Evolutionary conservation across 2,888 invertebrate species (phyloP).

Genomic region (Holacanthella duospinosa): DNA sequence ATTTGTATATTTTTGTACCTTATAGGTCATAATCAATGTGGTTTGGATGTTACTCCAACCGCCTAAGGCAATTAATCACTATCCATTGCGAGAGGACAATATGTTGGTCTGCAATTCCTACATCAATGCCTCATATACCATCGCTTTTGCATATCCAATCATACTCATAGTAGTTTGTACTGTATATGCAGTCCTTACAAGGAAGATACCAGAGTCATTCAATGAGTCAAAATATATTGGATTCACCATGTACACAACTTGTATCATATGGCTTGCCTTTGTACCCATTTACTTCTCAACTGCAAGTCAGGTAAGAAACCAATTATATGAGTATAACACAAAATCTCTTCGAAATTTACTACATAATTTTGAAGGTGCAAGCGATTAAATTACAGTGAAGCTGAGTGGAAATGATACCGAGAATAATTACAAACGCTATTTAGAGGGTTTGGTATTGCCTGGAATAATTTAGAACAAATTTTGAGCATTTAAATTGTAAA

Average conservation of each 20-base stretch:
- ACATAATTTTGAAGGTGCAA: background rate
- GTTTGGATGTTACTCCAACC: constrained; percentile 88
- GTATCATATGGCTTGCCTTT: constrained; percentile 96
- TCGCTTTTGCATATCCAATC: constrained; percentile 47
- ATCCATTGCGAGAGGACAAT: constrained; percentile 84
- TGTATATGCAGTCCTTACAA: constrained; percentile 84
- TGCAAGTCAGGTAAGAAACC: constrained; percentile 50
- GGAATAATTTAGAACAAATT: too few species aligned
- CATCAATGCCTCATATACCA: constrained; percentile 85
- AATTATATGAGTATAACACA: background rate
- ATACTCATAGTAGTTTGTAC: constrained; percentile 61
- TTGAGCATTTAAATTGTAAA: too few species aligned
- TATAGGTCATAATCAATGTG: constrained; percentile 71
- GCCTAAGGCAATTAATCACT: constrained; percentile 76
- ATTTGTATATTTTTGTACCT: too few species aligned
- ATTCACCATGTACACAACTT: constrained; percentile 99
- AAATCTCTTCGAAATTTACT: background rate
- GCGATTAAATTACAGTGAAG: too few species aligned
- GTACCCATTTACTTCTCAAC: constrained; percentile 95
- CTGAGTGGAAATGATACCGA: too few species aligned
- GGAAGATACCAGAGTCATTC: constrained; percentile 97
- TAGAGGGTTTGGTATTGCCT: too few species aligned
- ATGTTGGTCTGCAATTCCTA: constrained; percentile 84
- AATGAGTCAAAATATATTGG: constrained; percentile 97
- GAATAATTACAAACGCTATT: too few species aligned